phyloP scores from a whole-genome alignment of 2,888 invertebrate species.

The Spodoptera littoralis region DNA sequence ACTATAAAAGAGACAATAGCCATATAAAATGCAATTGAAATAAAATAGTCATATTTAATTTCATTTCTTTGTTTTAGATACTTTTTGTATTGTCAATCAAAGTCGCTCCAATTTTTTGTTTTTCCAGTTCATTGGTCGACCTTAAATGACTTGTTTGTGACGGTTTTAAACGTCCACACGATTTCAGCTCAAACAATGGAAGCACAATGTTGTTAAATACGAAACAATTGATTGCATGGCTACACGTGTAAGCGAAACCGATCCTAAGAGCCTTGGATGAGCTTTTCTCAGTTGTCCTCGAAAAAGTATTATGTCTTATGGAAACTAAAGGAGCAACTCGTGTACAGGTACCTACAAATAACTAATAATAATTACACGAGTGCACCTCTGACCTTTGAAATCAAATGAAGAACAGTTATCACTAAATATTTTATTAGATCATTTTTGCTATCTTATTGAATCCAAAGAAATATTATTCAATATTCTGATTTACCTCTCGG shows the following conservation, averaged over 20 bases:
- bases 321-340: too few relatives aligned
- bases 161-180: constrained; percentile 9
- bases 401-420: constrained; percentile 11
- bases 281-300: too few relatives aligned
- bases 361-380: too few relatives aligned
- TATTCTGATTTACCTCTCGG: constrained; percentile 17
- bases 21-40: too few relatives aligned
- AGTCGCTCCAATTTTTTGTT: constrained; percentile 3
- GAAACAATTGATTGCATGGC: constrained; percentile 2
- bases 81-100: constrained; percentile 5
- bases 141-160: constrained; percentile 29
- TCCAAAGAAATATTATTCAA: constrained; percentile 20
- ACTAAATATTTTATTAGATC: not conserved
- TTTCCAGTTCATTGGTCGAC: constrained; percentile 40
- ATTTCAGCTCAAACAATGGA: constrained; percentile 25
- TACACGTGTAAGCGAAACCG: constrained; percentile 24
- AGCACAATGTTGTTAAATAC: constrained; percentile 15
- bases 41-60: constrained; percentile 5
- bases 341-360: too few relatives aligned
- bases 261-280: not conserved
- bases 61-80: not conserved
- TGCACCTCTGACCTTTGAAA: not conserved
- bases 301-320: too few relatives aligned
- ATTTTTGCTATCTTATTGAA: constrained; percentile 20
- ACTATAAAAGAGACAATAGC: not conserved